Evolutionary conservation across 2,113 vertebrate genomes (phyloP).

Genomic region (Peromyscus polionotus): DNA sequence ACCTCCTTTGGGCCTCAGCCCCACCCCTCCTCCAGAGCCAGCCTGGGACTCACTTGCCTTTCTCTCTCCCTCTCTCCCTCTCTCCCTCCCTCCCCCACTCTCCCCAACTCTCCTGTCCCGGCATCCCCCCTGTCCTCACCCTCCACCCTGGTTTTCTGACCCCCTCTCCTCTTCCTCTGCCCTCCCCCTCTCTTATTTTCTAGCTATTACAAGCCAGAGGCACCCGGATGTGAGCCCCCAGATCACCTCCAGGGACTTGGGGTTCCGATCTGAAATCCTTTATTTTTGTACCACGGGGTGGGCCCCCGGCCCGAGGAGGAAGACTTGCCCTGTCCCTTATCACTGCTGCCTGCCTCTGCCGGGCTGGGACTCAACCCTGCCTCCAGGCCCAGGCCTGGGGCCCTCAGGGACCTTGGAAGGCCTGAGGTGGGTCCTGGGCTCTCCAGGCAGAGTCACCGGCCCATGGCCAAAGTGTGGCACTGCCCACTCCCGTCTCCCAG

Average conservation of each 20-base stretch:
- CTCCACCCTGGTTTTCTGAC: conserved; percentile 36
- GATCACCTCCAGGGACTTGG: conserved; percentile 83
- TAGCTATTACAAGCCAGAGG: conserved; percentile 89
- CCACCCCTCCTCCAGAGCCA: conserved; percentile 57
- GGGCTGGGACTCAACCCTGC: conserved; percentile 31
- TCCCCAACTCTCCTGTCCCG: conserved; percentile 35
- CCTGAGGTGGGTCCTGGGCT: conserved; percentile 51
- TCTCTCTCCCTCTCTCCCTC: conserved; percentile 69
- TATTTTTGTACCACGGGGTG: conserved; percentile 86
- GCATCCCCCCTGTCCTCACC: conserved; percentile 60
- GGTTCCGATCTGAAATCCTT: conserved; percentile 85
- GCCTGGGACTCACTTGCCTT: conserved; percentile 70
- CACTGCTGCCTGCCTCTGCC: conserved; percentile 47
- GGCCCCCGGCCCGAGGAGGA: conserved; percentile 57
- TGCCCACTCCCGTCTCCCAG: conserved; percentile 4
- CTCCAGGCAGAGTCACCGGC: conserved; percentile 37
- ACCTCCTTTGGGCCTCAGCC: conserved; percentile 66
- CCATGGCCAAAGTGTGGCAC: neutral
- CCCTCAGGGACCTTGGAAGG: neutral
- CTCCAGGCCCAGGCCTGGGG: neutral
- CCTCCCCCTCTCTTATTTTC: conserved; percentile 77
- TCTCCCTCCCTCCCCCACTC: too few relatives aligned
- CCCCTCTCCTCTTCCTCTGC: neutral
- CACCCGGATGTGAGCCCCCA: conserved; percentile 86
- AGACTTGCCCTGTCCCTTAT: neutral